Percentiles rank a stretch among this genome's conserved stretches.
Conservation (phyloP, 2,888 invertebrate genomes). For the Drosophila robusta region DNA sequence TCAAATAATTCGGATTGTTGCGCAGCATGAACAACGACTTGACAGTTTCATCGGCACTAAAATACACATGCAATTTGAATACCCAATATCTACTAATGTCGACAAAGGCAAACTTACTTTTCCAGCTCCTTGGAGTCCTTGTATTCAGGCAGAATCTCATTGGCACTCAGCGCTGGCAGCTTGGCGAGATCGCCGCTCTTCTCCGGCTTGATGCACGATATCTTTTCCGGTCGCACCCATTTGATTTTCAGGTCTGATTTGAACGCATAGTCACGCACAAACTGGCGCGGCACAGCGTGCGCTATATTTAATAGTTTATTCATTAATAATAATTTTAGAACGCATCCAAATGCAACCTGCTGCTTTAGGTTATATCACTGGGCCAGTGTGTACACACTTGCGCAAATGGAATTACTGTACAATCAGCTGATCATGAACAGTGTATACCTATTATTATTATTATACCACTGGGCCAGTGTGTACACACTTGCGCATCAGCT, state of each 20-base stretch:
- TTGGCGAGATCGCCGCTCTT: slow-evolving; percentile 90
- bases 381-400: slow-evolving; percentile 41
- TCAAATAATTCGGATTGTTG: slow-evolving; percentile 88
- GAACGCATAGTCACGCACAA: slow-evolving; percentile 85
- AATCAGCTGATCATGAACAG: slow-evolving; percentile 44
- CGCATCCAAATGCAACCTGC: slow-evolving; percentile 1
- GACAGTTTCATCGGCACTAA: slow-evolving; percentile 89
- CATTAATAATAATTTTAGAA: slow-evolving; percentile 51
- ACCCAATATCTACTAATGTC: no score
- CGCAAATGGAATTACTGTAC: background rate
- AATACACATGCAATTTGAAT: background rate
- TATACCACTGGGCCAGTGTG: slow-evolving; percentile 68
- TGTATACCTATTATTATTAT: slow-evolving; percentile 41
- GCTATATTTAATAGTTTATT: slow-evolving; percentile 67
- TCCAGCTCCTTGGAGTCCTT: slow-evolving; percentile 89
- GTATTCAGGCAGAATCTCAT: slow-evolving; percentile 86
- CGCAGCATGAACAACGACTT: slow-evolving; percentile 90
- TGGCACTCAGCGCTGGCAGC: slow-evolving; percentile 86
- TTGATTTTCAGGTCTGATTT: slow-evolving; percentile 91
- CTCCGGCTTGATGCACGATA: slow-evolving; percentile 88
- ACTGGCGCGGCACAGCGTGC: slow-evolving; percentile 62
- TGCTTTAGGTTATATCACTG: slow-evolving; percentile 62
- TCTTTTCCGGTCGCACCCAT: slow-evolving; percentile 91
- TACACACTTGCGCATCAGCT: slow-evolving; percentile 6
- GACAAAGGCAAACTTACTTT: slow-evolving; percentile 85